phyloP scores from a whole-genome alignment of 37 sponge, comb jelly and placozoan genomes.

The Halichondria panicea region DNA sequence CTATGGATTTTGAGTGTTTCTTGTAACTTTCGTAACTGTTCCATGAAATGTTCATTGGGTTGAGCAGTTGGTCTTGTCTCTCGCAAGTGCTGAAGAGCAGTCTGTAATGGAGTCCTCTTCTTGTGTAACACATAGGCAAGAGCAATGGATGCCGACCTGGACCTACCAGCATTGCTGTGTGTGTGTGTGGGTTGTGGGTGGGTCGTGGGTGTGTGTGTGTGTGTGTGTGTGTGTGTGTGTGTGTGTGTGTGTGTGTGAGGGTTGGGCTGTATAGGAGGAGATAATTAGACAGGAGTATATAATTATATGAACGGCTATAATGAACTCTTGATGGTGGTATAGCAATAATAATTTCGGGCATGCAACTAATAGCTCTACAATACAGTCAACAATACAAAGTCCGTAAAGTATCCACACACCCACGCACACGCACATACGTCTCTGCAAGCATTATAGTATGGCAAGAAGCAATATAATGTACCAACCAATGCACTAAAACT shows the following conservation, averaged over 20 bases:
- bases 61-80: slow-evolving; percentile 58
- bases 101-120: slow-evolving; percentile 25
- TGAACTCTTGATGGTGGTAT: too few species aligned
- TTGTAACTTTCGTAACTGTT: slow-evolving; percentile 43
- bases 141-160: slow-evolving; percentile 69
- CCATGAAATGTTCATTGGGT: slow-evolving; percentile 70
- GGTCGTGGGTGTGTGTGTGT: not conserved
- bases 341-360: not conserved
- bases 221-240: too few species aligned
- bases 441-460: not conserved
- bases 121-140: slow-evolving; percentile 64
- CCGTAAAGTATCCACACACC: not conserved
- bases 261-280: not conserved
- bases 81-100: slow-evolving; percentile 38
- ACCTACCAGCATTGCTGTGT: slow-evolving; percentile 71
- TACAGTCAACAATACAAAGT: not conserved
- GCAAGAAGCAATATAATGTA: not conserved
- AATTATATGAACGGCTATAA: too few species aligned
- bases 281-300: not conserved
- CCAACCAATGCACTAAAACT: slow-evolving; percentile 79
- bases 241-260: too few species aligned
- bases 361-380: not conserved
- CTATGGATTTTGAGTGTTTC: too few species aligned
- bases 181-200: not conserved
- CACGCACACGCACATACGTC: too few species aligned